phyloP scores from a whole-genome alignment of 2,888 invertebrate genomes.

The Zaprionus lineosus region DNA sequence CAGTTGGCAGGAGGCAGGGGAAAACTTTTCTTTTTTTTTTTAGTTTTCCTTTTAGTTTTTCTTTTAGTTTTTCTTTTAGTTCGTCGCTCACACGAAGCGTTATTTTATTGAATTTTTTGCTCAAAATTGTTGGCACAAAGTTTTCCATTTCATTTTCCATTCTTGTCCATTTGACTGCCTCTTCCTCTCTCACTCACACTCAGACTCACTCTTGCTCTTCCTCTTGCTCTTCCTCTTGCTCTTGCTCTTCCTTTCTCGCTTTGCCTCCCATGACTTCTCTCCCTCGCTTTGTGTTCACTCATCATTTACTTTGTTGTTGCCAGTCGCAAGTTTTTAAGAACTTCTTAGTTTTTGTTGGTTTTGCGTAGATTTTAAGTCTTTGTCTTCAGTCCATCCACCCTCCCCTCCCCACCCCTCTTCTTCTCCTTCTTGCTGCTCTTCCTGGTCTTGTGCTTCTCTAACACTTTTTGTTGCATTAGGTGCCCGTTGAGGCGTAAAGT shows the following conservation, averaged over 20 bases:
- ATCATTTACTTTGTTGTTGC: constrained; percentile 54
- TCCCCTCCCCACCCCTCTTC: background rate
- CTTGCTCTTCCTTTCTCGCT: constrained; percentile 7
- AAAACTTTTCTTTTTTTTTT: constrained; percentile 28
- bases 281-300: background rate
- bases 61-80: constrained; percentile 43
- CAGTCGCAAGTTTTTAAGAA: constrained; percentile 68
- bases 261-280: background rate
- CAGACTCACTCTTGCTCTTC: constrained; percentile 2
- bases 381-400: too few relatives aligned
- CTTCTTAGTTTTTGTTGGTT: constrained; percentile 56
- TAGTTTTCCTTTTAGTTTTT: background rate
- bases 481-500: constrained; percentile 76
- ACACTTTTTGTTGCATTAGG: constrained; percentile 64
- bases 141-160: constrained; percentile 75
- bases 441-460: constrained; percentile 7
- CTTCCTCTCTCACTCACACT: too few relatives aligned
- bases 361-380: constrained; percentile 52
- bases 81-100: constrained; percentile 59
- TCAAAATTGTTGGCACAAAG: constrained; percentile 66
- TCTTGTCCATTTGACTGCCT: constrained; percentile 57
- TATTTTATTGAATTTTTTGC: constrained; percentile 72
- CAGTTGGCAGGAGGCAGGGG: background rate
- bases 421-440: background rate
- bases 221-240: constrained; percentile 16